phyloP scores from a whole-genome alignment of 1,140 invertebrate species.

The Ostrea denselamellosa region DNA sequence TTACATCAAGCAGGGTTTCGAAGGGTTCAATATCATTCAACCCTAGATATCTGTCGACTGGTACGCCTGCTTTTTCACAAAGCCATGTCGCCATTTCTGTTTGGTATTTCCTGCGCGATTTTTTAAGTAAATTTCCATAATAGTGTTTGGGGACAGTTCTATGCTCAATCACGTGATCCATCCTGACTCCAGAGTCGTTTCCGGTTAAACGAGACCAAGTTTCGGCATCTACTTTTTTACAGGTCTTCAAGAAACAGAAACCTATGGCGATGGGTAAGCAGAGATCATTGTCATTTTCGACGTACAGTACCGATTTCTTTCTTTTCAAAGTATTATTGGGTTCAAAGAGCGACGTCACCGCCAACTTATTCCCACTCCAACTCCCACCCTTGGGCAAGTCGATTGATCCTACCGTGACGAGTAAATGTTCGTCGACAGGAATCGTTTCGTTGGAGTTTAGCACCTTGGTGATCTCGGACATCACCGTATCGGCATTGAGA shows the following conservation, averaged over 20 bases:
- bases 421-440: slow-evolving; percentile 30
- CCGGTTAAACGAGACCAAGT: slow-evolving; percentile 37
- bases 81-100: slow-evolving; percentile 1
- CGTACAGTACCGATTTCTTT: too few species aligned
- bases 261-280: slow-evolving; percentile 14
- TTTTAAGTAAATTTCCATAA: slow-evolving; percentile 32
- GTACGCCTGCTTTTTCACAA: slow-evolving; percentile 1
- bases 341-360: slow-evolving; percentile 33
- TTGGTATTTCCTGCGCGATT: slow-evolving; percentile 5
- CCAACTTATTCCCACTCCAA: too few species aligned
- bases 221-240: slow-evolving; percentile 18
- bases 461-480: slow-evolving; percentile 14
- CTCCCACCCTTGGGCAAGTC: too few species aligned
- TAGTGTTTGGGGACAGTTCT: slow-evolving; percentile 35
- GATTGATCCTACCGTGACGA: slow-evolving; percentile 35
- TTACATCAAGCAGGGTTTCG: neutral
- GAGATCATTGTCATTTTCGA: too few species aligned
- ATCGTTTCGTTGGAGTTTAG: slow-evolving; percentile 43
- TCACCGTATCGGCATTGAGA: too few species aligned
- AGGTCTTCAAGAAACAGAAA: slow-evolving; percentile 42
- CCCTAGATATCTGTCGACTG: slow-evolving; percentile 2
- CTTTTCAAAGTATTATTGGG: slow-evolving; percentile 15
- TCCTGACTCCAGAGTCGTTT: slow-evolving; percentile 1
- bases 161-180: slow-evolving; percentile 15
- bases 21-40: neutral